Base-by-base conservation (phyloP, 2,797 vertebrate species). In the Rhynchonycteris naso region DNA sequence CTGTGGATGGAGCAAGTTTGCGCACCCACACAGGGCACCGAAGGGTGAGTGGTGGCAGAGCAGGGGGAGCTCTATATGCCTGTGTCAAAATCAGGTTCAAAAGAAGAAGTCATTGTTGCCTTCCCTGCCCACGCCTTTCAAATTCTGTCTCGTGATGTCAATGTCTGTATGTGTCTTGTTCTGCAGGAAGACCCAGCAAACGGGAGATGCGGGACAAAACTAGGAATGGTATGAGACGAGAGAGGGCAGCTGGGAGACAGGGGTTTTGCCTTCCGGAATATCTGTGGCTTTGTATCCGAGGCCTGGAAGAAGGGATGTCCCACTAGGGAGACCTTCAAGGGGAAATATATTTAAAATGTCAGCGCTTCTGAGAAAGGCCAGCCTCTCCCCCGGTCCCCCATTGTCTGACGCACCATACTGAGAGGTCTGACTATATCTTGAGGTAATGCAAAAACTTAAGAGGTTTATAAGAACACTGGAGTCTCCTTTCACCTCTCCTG, bases 141-240 rank as follows among this genome's bases (percentile, higher is more conserved):
- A 30, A 21, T 52, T 84, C 88, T 47, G 24, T 65, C 81, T 54
- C 3, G 0, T 21, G 61, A 24, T 69, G 83, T 83, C 86, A 90
- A 35, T 97, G 98, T 98, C 98, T 97, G 75, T 0, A 28, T 94
- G 90, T 94, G 96, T 52, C 79, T 95, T 92, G 83, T 96, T 94
- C 88, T 97, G 72, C 95, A 95, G 95, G 96, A 95, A 97, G 85
- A 80, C 10, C 54, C 50, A 24, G 58, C 50, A 14, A 43, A 11
- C 3, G 47, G 81, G 93, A 95, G 93, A 71, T 2, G 66, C 11
- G 43, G 43, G 66, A 47, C 30, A 74, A 76, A 75, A 82, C 54
- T 24, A 79, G 71, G 68, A 84, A 63, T 1, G 12, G 43, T 15
- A n/a, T 21, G 19, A 19, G 28, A 69, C 35, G 59, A 33, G 72